These are phyloP conservation scores for Aradus depressus DNA, from an alignment of 2,888 invertebrate genomes.

Conservation along the genomic window DNA sequence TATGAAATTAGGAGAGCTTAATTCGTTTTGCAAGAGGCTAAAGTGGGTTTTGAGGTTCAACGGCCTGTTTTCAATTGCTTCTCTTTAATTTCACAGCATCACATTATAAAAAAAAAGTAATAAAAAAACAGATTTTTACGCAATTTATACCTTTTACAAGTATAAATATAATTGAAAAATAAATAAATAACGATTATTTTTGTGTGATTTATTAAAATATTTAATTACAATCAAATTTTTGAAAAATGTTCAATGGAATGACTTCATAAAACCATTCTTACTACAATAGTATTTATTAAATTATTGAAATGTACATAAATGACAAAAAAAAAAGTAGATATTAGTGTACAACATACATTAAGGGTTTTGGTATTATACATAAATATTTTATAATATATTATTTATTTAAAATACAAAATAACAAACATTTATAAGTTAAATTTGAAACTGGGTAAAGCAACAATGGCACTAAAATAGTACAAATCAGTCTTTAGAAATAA, in stretches of 20 bases:
- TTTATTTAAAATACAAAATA: background rate
- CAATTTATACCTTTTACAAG: too few species aligned
- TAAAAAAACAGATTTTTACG: too few species aligned
- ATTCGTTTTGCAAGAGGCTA: too few species aligned
- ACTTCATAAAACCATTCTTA: background rate
- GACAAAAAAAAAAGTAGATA: background rate
- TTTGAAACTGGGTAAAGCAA: constrained; percentile 4
- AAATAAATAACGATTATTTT: too few species aligned
- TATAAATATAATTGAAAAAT: too few species aligned
- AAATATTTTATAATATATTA: background rate
- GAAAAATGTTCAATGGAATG: constrained; percentile 9
- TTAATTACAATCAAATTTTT: constrained; percentile 7
- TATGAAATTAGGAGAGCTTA: too few species aligned
- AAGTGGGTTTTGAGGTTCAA: too few species aligned
- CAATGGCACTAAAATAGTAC: constrained; percentile 4
- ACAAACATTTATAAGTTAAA: constrained; percentile 7
- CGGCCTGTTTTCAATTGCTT: too few species aligned
- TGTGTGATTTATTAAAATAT: constrained; percentile 17
- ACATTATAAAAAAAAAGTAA: too few species aligned
- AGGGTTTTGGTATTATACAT: background rate
- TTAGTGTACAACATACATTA: constrained; percentile 4
- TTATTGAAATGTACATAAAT: background rate
- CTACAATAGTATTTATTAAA: background rate
- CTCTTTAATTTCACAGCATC: too few species aligned
- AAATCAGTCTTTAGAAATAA: constrained; percentile 15